Evolutionary conservation across 1,140 invertebrate species (phyloP).

Genomic region (Sycophaga agraensis): DNA sequence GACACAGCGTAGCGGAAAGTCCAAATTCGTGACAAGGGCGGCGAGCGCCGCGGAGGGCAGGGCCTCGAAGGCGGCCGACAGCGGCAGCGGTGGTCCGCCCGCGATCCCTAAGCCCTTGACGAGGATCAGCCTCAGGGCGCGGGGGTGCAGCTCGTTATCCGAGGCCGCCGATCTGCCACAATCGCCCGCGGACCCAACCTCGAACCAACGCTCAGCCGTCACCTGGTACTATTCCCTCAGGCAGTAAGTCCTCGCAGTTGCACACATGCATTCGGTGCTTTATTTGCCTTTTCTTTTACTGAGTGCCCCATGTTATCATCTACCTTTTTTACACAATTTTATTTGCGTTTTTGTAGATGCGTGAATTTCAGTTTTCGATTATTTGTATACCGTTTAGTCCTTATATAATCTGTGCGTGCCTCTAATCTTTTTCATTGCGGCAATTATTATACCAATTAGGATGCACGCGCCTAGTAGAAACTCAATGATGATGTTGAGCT

Average conservation of each 20-base stretch:
- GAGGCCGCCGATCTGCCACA: neutral
- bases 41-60: neutral
- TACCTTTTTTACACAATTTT: too few species aligned
- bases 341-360: too few species aligned
- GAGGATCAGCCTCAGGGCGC: neutral
- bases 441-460: too few species aligned
- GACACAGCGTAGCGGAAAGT: neutral
- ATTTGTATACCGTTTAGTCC: too few species aligned
- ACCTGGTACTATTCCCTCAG: slow-evolving; percentile 51
- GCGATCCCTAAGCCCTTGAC: neutral
- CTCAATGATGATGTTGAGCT: too few species aligned
- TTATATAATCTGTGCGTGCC: too few species aligned
- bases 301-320: too few species aligned
- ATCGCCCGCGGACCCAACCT: neutral
- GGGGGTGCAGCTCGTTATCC: neutral
- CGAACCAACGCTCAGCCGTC: slow-evolving; percentile 36
- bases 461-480: too few species aligned
- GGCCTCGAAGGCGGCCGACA: neutral
- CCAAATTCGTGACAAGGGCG: slow-evolving; percentile 6
- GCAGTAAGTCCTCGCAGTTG: slow-evolving; percentile 59
- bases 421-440: too few species aligned
- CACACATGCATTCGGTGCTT: too few species aligned
- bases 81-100: neutral
- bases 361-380: too few species aligned
- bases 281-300: too few species aligned